phyloP scores from a whole-genome alignment of 2,797 vertebrate genomes.

The Molossus alvarezi region DNA sequence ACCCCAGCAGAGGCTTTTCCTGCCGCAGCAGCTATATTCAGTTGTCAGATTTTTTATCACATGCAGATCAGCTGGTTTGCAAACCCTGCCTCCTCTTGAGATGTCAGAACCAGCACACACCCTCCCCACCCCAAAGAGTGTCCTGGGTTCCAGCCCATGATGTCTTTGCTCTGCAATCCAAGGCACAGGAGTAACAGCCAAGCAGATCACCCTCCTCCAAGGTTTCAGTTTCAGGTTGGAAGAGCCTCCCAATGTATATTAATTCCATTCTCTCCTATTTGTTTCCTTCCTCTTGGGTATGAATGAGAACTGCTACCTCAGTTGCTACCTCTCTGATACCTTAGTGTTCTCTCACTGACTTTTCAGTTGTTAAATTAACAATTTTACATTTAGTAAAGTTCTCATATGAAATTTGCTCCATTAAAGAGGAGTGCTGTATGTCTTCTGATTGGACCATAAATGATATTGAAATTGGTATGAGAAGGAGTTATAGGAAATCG shows the following conservation, averaged over 20 bases:
- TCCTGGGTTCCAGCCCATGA: background rate
- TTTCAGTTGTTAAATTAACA: background rate
- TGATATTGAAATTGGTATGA: background rate
- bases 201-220: background rate
- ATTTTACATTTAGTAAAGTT: background rate
- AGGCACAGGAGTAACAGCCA: background rate
- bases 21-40: background rate
- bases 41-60: background rate
- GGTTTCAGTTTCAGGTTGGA: background rate
- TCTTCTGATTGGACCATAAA: background rate
- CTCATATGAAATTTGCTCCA: background rate
- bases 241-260: background rate
- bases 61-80: background rate
- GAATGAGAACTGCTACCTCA: background rate
- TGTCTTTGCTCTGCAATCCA: background rate
- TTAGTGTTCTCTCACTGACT: background rate
- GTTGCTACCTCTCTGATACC: background rate
- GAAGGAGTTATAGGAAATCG: background rate
- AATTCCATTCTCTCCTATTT: background rate
- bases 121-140: background rate
- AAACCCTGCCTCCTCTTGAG: background rate
- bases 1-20: background rate
- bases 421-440: background rate
- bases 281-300: background rate
- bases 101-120: background rate